Evolutionary conservation across 1,140 invertebrate species (phyloP).

Genomic region (Scaptomyza hsui): DNA sequence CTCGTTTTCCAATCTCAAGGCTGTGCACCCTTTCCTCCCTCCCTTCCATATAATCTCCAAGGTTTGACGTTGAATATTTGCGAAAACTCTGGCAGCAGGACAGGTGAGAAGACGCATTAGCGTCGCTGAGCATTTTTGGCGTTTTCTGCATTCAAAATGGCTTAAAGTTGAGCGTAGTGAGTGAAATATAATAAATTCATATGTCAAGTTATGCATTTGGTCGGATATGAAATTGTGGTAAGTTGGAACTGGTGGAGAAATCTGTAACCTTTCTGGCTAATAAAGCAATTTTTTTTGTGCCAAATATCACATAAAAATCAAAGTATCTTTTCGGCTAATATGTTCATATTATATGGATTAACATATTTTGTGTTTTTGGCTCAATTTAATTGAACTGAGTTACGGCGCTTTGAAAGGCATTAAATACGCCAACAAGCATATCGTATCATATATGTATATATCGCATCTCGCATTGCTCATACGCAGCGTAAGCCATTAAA

Average conservation of each 20-base stretch:
- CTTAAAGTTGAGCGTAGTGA: constrained; percentile 1
- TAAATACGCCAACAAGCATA: constrained; percentile 40
- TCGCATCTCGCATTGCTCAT: constrained; percentile 59
- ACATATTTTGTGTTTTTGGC: constrained; percentile 2
- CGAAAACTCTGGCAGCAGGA: constrained; percentile 35
- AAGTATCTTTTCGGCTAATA: too few relatives aligned
- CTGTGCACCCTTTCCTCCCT: constrained; percentile 24
- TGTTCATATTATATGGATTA: neutral
- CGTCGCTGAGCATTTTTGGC: constrained; percentile 1
- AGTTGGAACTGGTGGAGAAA: too few relatives aligned
- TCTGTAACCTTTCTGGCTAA: too few relatives aligned
- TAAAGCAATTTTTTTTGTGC: too few relatives aligned
- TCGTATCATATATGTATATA: constrained; percentile 26
- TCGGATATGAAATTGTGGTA: neutral
- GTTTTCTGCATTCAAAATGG: constrained; percentile 15
- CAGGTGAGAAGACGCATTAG: neutral
- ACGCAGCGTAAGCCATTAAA: constrained; percentile 73
- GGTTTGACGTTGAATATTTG: constrained; percentile 54
- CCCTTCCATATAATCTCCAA: constrained; percentile 4
- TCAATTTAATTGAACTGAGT: constrained; percentile 22
- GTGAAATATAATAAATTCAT: neutral
- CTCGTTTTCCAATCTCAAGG: constrained; percentile 20
- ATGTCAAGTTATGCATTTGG: constrained; percentile 5
- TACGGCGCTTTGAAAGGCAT: constrained; percentile 43
- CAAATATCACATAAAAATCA: too few relatives aligned